These are phyloP conservation scores for Lemur catta DNA, from an alignment of 2,797 vertebrate species.

Conservation along the genomic window DNA sequence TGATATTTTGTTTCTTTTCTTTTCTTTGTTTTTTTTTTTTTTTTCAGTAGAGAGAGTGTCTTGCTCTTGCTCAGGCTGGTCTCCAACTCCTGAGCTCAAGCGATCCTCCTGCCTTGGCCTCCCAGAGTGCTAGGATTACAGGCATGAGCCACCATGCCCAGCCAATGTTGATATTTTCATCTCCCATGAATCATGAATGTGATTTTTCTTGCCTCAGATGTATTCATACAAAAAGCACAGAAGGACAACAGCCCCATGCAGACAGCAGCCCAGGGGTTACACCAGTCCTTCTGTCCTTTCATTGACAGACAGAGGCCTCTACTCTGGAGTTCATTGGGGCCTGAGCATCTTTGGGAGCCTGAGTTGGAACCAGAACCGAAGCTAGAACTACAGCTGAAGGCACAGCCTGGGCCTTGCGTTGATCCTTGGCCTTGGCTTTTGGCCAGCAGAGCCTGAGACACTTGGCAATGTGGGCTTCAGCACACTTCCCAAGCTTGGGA, in stretches of 20 bases:
- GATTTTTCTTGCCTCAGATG: background rate
- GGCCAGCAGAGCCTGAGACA: background rate
- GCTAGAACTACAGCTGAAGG: background rate
- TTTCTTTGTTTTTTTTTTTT: no score
- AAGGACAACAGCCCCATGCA: background rate
- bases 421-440: background rate
- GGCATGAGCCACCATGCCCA: no score
- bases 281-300: background rate
- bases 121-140: no score
- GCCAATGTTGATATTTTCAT: background rate
- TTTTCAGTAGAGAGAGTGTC: no score
- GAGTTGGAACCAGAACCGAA: background rate
- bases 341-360: background rate
- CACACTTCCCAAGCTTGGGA: background rate
- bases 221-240: background rate
- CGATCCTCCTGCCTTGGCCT: no score
- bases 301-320: background rate
- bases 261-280: background rate
- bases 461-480: background rate
- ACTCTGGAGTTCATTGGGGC: background rate
- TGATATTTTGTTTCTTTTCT: background rate
- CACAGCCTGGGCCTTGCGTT: background rate
- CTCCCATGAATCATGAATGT: background rate
- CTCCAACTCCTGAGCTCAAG: no score
- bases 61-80: no score